Evolutionary conservation across 2,113 vertebrate species (phyloP), one percentile per base, ranked within the genome.

Genomic region (Hippocampus zosterae): DNA sequence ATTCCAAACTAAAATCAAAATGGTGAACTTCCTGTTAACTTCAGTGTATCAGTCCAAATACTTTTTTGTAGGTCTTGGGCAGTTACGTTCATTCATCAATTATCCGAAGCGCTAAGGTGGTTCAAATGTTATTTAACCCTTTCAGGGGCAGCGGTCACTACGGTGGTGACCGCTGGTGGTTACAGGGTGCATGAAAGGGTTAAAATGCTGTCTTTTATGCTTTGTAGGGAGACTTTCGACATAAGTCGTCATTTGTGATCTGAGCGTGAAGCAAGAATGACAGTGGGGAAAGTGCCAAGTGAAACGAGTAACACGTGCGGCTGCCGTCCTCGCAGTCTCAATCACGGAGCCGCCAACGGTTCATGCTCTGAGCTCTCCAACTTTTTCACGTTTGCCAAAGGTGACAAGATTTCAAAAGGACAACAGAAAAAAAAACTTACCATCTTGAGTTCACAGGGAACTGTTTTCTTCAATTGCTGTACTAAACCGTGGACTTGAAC

Each of bases 221-320:
- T 25, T 89, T 89, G 55, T 91, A 99, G 97, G 97, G 96, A 0
- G 95, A 98, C 89, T 98, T 99, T 92, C 93, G 96, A 84, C 96
- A 99, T 91, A 99, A 99, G 88, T 98, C 96, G 1, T 99, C 97
- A 0, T 99, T 99, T n/a, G 94, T 99, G 88, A 98, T 99, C 83
- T 98, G 91, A 95, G 65, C 70, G 73, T 62, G 84, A 8, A 21
- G 18, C 27, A 12, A 73, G 55, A 79, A 74, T 33, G 79, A 68
- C 15, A 79, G 70, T 77, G 88, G 80, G 73, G 33, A 41, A 63
- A 1, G 78, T 70, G 78, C 82, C 62, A 80, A 70, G 16, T 75
- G 68, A 68, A 83, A 80, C 74, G 19, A 60, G 76, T 85, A 88
- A 91, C 89, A 90, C 88, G 92, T 92, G 74, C 71, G 68, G 82